Base-by-base conservation (phyloP, 2,888 invertebrate species). In the Plagodis dolabraria region DNA sequence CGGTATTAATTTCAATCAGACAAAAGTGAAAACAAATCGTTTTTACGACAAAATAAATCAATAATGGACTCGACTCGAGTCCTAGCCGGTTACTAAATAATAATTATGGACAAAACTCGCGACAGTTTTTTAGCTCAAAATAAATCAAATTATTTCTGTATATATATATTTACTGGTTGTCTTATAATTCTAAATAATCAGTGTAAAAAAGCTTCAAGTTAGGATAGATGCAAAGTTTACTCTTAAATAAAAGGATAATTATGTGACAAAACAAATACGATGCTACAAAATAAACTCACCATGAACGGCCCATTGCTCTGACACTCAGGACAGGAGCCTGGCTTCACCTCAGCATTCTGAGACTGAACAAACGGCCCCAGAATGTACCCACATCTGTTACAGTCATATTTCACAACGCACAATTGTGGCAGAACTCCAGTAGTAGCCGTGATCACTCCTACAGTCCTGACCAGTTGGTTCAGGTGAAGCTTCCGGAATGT, bases 241-340 rank as follows among this genome's bases (percentile, higher is more conserved):
- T 38, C 38, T 8, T 2, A 8, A 38, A 38, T 38, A 5, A 4
- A 4, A 38, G 38, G 2, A 38, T 9, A 38, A 9, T 38, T 38
- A 8, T 8, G 7, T 38, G 9, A 33, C 34, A 7, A 47, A 7
- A 9, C 4, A 38, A 9, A 8, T 38, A 38, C 38, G 38, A 8
- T 9, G 5, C 7, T 36, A 42, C 33, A 33, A 58, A 33, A 22
- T 22, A 22, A 22, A 80, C 87, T 93, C 82, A 96, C 96, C 93
- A 96, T 95, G 87, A 99, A 99, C 0, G 99, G 99, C 0, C 99
- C 99, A 57, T 94, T 93, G 76, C 98, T 98, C 84, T 99, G 99
- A 94, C 99, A 99, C 81, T 99, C 99, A 0, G 99, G 99, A 92
- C 99, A 99, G 0, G 97, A 97, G 0, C 98, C 98, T 0, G 99